Evolutionary conservation across 2,113 vertebrate species (phyloP).

Genomic region (Colius striatus): DNA sequence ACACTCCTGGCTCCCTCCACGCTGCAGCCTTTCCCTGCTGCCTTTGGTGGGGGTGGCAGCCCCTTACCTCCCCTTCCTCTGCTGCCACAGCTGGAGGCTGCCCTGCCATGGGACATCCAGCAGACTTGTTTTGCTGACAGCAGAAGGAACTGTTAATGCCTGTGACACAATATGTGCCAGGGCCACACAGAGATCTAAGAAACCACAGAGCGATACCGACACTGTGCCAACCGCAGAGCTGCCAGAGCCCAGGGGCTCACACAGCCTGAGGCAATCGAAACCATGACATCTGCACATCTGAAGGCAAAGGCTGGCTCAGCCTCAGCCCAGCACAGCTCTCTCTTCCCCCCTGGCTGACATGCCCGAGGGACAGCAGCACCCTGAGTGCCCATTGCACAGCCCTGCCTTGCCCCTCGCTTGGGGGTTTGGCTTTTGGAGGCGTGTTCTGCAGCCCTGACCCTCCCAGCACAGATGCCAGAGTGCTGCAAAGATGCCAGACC

Average conservation of each 20-base stretch:
- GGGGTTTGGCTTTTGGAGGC: background rate
- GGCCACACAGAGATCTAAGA: constrained; percentile 30
- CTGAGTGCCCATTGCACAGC: accelerated
- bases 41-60: no score
- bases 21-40: accelerated
- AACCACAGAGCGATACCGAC: constrained; percentile 2
- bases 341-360: accelerated
- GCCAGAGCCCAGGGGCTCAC: accelerated
- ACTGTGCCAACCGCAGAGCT: background rate
- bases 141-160: background rate
- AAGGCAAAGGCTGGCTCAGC: accelerated
- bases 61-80: background rate
- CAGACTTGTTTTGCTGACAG: background rate
- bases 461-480: background rate
- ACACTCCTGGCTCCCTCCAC: background rate
- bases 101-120: accelerated
- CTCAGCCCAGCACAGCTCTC: background rate
- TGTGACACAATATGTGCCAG: background rate
- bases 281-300: background rate
- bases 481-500: background rate
- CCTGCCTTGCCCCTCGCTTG: background rate
- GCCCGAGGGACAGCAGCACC: background rate
- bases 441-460: background rate
- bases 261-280: background rate
- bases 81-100: accelerated